These are phyloP conservation scores for Dasysyrphus tricinctus DNA, from an alignment of 2,888 invertebrate species.

Conservation along the genomic window DNA sequence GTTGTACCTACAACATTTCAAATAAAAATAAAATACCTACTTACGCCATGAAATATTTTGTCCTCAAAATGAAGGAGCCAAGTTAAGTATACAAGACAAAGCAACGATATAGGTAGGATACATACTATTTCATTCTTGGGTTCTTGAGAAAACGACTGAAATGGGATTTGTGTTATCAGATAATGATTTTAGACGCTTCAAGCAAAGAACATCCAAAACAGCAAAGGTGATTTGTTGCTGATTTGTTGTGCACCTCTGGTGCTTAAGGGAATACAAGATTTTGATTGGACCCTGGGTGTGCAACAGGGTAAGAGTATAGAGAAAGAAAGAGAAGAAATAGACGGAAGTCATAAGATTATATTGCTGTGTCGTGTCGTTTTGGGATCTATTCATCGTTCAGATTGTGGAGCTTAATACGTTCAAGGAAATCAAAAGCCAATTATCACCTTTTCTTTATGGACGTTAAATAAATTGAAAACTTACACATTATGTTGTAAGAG, in stretches of 20 bases:
- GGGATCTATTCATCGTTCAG: slow-evolving; percentile 15
- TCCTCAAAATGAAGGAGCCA: not conserved
- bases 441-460: slow-evolving; percentile 15
- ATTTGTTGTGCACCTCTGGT: slow-evolving; percentile 8
- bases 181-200: slow-evolving; percentile 41
- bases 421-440: slow-evolving; percentile 15
- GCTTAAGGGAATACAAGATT: slow-evolving; percentile 22
- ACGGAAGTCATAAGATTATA: not conserved
- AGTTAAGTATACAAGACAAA: slow-evolving; percentile 6
- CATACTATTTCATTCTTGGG: not conserved
- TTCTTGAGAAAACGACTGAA: slow-evolving; percentile 41
- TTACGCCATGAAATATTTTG: not conserved
- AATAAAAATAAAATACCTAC: slow-evolving; percentile 24
- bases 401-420: slow-evolving; percentile 2
- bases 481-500: no score
- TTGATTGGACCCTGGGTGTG: slow-evolving; percentile 2
- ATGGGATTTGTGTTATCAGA: slow-evolving; percentile 53
- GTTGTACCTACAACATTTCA: slow-evolving; percentile 5
- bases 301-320: no score
- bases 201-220: slow-evolving; percentile 27
- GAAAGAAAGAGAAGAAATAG: not conserved
- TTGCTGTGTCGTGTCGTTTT: slow-evolving; percentile 13
- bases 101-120: not conserved
- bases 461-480: not conserved
- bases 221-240: slow-evolving; percentile 34